Percentiles rank a stretch among this genome's conserved stretches.
Conservation (phyloP, 2,888 invertebrate species). For the Mycalesis mineus region DNA sequence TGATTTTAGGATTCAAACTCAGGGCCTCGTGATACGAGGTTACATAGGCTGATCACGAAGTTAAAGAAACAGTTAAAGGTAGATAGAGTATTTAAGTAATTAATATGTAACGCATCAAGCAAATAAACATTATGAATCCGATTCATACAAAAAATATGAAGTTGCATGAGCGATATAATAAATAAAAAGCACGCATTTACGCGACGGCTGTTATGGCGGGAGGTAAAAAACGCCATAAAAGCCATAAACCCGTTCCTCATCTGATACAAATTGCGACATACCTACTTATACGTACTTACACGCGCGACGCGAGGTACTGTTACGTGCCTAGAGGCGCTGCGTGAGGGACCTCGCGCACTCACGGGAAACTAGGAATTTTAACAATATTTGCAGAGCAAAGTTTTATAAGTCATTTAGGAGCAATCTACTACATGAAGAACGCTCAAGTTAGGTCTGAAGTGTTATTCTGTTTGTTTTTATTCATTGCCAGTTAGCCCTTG, state of each 20-base stretch:
- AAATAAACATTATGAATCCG: neutral
- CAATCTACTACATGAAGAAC: too few species aligned
- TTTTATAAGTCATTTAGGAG: too few species aligned
- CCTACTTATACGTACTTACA: conserved; percentile 13
- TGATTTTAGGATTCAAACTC: too few species aligned
- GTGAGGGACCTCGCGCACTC: conserved; percentile 19
- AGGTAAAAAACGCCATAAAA: conserved; percentile 17
- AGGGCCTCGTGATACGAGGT: too few species aligned
- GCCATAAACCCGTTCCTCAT: conserved; percentile 22
- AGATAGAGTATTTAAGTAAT: too few species aligned
- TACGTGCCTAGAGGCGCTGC: conserved; percentile 17
- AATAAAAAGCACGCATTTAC: conserved; percentile 9
- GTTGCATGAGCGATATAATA: neutral
- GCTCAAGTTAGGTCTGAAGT: too few species aligned
- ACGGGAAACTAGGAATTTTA: neutral
- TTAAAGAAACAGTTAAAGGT: too few species aligned
- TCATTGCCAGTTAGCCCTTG: too few species aligned
- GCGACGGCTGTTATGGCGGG: conserved; percentile 4
- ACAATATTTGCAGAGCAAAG: too few species aligned
- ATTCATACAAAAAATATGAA: neutral
- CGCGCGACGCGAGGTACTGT: conserved; percentile 11
- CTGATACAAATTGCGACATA: conserved; percentile 26
- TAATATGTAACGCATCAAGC: too few species aligned
- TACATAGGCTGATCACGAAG: too few species aligned
- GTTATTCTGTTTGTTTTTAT: too few species aligned